Conservation (phyloP, 2,113 vertebrate genomes). For the Xiphorhynchus elegans region DNA sequence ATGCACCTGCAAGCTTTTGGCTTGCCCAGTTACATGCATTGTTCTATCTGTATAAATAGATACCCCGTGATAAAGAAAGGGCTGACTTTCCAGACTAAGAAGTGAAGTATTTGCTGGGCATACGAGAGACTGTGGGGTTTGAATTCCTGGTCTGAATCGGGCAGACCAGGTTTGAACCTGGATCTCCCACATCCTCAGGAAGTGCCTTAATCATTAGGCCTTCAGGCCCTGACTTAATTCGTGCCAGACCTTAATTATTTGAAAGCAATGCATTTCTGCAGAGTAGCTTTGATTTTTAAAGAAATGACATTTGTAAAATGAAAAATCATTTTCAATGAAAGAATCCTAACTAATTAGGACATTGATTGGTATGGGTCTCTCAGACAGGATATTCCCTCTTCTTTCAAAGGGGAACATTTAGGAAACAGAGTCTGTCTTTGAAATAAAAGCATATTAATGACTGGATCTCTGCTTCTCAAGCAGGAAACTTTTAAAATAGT, state of each 20-base stretch:
- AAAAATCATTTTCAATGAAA: constrained; percentile 3
- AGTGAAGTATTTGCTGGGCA: neutral
- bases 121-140: neutral
- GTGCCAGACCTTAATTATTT: constrained; percentile 20
- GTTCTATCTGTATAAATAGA: neutral
- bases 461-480: neutral
- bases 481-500: neutral
- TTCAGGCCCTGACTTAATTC: neutral
- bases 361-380: neutral
- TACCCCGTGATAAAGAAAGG: neutral
- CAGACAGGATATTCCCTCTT: neutral
- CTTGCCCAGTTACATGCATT: fast-evolving
- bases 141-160: neutral
- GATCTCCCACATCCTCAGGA: constrained; percentile 13
- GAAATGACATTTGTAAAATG: constrained; percentile 17
- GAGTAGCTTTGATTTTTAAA: constrained; percentile 40
- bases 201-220: neutral
- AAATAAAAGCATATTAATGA: neutral
- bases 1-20: neutral
- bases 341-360: neutral
- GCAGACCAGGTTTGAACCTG: neutral
- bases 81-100: neutral
- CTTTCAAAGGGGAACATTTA: neutral
- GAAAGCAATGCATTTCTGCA: neutral
- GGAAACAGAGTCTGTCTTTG: constrained; percentile 37